Percentiles rank a stretch among this genome's conserved stretches.
Evolutionary conservation across 2,113 vertebrate species (phyloP).

Genomic region (Podarcis cretensis): DNA sequence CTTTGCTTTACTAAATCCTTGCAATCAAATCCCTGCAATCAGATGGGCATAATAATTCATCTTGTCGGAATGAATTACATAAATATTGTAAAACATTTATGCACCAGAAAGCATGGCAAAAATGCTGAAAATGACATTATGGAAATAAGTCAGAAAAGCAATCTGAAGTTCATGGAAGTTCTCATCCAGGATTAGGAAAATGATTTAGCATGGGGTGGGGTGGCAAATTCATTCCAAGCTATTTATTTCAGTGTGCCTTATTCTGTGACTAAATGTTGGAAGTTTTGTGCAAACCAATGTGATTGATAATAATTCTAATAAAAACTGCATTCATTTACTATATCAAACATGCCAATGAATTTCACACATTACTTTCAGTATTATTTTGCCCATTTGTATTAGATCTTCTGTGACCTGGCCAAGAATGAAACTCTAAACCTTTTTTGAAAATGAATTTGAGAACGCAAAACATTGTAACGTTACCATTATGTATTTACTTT

Average conservation of each 20-base stretch:
- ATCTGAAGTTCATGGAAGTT: not conserved
- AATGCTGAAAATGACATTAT: not conserved
- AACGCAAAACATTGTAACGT: conserved; percentile 12
- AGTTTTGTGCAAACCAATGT: not conserved
- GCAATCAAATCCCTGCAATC: not conserved
- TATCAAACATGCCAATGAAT: not conserved
- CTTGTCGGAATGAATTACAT: not conserved
- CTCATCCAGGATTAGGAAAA: not conserved
- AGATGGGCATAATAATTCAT: not conserved
- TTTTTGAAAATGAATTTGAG: not conserved
- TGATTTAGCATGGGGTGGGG: not conserved
- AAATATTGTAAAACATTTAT: not conserved
- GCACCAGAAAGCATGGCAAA: not conserved
- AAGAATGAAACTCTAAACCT: not conserved
- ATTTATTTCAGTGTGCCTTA: not conserved
- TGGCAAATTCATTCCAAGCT: not conserved
- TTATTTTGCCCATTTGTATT: not conserved
- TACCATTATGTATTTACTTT: accelerated
- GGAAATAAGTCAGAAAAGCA: not conserved
- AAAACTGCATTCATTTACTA: not conserved
- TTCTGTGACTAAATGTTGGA: not conserved
- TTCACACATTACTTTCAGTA: not conserved
- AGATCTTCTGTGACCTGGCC: not conserved
- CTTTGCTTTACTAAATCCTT: not conserved
- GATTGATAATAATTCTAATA: not conserved